These are phyloP conservation scores for Haemorhous mexicanus DNA, from an alignment of 2,113 vertebrate genomes.

Conservation along the genomic window DNA sequence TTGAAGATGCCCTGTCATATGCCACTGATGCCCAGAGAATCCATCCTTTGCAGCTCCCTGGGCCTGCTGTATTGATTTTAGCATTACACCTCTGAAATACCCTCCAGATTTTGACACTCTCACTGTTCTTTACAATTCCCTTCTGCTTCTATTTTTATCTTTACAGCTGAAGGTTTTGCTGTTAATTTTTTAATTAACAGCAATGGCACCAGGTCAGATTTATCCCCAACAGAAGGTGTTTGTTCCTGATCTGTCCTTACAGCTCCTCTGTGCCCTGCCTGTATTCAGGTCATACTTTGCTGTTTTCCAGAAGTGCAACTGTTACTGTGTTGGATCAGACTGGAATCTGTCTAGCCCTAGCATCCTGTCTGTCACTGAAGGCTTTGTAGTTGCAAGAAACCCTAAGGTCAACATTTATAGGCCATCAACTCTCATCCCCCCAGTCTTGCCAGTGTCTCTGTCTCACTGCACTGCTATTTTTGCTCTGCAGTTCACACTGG, in stretches of 20 bases:
- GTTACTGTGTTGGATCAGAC: background rate
- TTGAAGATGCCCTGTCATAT: rapidly evolving
- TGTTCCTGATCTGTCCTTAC: background rate
- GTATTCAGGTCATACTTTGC: background rate
- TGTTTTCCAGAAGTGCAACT: background rate
- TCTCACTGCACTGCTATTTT: background rate
- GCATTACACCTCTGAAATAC: background rate
- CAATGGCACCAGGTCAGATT: background rate
- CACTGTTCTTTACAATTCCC: background rate
- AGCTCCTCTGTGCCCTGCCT: background rate
- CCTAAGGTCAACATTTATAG: background rate
- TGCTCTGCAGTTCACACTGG: background rate
- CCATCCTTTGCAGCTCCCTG: rapidly evolving
- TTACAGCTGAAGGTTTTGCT: background rate
- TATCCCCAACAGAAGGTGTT: background rate
- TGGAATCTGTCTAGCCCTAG: background rate
- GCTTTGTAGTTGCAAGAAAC: background rate
- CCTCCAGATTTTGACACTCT: background rate
- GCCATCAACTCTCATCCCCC: background rate
- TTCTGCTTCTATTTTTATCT: background rate
- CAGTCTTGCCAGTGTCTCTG: background rate
- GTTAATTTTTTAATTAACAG: background rate
- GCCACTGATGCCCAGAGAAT: background rate
- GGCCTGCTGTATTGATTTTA: background rate
- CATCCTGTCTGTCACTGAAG: background rate